Evolutionary conservation across 2,888 invertebrate genomes (phyloP).

Genomic region (Anorthoa munda): DNA sequence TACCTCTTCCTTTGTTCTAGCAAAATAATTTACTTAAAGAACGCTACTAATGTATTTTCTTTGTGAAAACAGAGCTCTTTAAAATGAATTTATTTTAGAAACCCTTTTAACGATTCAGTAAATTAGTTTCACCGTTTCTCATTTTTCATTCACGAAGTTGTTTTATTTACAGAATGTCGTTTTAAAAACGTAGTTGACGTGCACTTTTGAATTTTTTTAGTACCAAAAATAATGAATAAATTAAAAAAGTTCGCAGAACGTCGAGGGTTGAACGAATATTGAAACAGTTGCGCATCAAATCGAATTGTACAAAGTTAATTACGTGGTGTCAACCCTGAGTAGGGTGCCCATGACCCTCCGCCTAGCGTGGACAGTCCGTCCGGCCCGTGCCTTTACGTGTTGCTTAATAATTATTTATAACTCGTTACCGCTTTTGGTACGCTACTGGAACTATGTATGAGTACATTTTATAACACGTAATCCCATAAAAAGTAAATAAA

Average conservation of each 20-base stretch:
- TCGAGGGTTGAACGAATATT: constrained; percentile 76
- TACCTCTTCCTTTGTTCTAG: constrained; percentile 29
- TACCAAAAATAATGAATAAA: constrained; percentile 62
- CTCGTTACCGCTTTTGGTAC: constrained; percentile 62
- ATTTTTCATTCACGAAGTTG: constrained; percentile 32
- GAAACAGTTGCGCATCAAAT: constrained; percentile 82
- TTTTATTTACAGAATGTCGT: constrained; percentile 39
- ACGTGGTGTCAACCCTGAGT: constrained; percentile 80
- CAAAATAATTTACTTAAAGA: constrained; percentile 27
- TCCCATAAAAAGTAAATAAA: constrained; percentile 25
- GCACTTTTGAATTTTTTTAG: constrained; percentile 40
- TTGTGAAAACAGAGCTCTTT: constrained; percentile 35
- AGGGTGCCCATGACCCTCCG: constrained; percentile 74
- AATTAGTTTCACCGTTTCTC: constrained; percentile 35
- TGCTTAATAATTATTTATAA: constrained; percentile 75
- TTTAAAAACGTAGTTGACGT: constrained; percentile 30
- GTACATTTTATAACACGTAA: constrained; percentile 31
- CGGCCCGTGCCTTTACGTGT: constrained; percentile 67
- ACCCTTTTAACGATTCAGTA: constrained; percentile 38
- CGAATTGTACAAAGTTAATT: constrained; percentile 86
- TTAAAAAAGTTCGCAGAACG: constrained; percentile 56
- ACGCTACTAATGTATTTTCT: constrained; percentile 19
- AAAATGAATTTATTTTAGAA: constrained; percentile 46
- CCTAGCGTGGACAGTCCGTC: constrained; percentile 51
- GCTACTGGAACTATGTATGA: constrained; percentile 45